phyloP scores from a whole-genome alignment of 1,140 invertebrate species.

The Frieseomelitta varia region DNA sequence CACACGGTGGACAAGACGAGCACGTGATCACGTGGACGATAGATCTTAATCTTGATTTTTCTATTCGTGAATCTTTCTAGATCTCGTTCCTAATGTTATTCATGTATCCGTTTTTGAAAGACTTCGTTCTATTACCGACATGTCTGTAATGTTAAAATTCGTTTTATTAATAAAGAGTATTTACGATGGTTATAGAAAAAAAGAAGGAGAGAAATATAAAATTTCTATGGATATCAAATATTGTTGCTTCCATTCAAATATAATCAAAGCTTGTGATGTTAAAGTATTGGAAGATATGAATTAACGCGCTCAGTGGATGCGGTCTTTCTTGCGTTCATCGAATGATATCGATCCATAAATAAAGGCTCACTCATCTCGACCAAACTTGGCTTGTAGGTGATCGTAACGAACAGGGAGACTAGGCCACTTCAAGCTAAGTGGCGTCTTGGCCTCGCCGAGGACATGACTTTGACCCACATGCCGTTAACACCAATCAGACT shows the following conservation, averaged over 20 bases:
- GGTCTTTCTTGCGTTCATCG: constrained; percentile 44
- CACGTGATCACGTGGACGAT: constrained; percentile 74
- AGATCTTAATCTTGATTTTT: not conserved
- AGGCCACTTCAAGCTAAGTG: constrained; percentile 71
- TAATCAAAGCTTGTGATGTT: not conserved
- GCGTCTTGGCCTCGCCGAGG: constrained; percentile 78
- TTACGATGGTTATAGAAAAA: not conserved
- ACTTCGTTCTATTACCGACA: too few species aligned
- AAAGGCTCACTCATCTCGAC: constrained; percentile 75
- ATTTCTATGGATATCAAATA: too few species aligned
- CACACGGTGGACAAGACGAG: constrained; percentile 56
- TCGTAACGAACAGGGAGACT: constrained; percentile 68
- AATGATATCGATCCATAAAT: constrained; percentile 72
- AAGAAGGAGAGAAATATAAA: not conserved
- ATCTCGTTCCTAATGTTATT: not conserved
- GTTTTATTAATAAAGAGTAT: not conserved
- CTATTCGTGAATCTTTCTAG: not conserved
- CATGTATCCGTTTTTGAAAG: not conserved
- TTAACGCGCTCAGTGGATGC: not conserved
- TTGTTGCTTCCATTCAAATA: not conserved
- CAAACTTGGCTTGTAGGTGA: constrained; percentile 72
- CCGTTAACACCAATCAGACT: constrained; percentile 53
- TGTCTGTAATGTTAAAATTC: not conserved
- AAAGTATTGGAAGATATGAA: not conserved
- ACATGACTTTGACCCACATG: constrained; percentile 82